Base-by-base conservation (phyloP, 2,888 invertebrate species). In the Penaeus monodon region DNA sequence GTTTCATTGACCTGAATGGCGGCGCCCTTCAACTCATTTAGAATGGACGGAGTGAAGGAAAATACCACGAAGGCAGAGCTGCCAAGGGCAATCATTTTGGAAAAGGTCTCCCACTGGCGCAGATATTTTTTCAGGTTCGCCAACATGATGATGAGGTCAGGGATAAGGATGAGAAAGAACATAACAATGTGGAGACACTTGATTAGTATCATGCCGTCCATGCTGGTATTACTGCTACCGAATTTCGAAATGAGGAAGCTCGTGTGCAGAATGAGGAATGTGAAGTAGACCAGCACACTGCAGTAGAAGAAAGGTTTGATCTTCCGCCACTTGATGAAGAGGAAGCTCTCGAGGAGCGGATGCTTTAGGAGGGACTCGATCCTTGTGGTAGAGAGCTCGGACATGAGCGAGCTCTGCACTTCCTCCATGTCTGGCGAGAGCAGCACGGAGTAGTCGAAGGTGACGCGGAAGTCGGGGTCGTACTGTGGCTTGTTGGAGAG, bases 321-420 rank as follows among this genome's bases (percentile, higher is more conserved):
- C 6, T 93, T 94, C 84, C 93, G 93, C 94, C 94, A 94, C 92
- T 94, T 94, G 3, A 94, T 91, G 88, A 92, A 93, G 0, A 94
- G 91, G 90, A 94, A 94, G 89, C 94, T 94, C 91, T 94, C 94
- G 3, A 94, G 92, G 74, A 94, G 91, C 0, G 94, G 94, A 92
- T 94, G 94, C 1, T 94, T 93, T 0, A 94, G 91, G 2, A 94
- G 91, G 65, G 92, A 92, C 85, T 93, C 93, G 88, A 94, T 93
- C 0, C 93, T 92, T 10, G 87, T 79, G 33, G 78, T 73, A 91
- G 93, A 92, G 82, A 94, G 94, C 0, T 94, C 94, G 89, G 94
- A 94, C 90, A 94, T 93, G 1, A 94, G 90, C 1, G 94, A 91
- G 0, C 94, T 93, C 90, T 94, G 93, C 74, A 94, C 92, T 0